Percentiles rank a stretch among this genome's conserved stretches.
phyloP scores from a whole-genome alignment of 2,797 vertebrate species.

The Gobio occitaniae region DNA sequence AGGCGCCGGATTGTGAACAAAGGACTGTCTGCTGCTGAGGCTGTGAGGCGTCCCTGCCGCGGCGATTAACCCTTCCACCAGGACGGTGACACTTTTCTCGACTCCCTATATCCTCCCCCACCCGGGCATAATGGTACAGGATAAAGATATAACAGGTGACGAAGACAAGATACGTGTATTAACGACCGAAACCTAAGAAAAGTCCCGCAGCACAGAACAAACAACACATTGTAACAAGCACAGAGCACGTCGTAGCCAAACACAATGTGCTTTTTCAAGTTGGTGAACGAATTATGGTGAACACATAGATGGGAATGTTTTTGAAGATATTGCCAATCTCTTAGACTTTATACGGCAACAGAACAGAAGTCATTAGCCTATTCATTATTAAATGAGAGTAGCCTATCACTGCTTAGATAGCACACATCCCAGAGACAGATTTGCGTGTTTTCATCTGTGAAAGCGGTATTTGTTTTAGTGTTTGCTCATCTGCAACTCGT shows the following conservation, averaged over 20 bases:
- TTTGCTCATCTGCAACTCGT: no score
- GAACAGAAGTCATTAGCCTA: neutral
- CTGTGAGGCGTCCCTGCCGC: constrained; percentile 56
- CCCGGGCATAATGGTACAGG: neutral
- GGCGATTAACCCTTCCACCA: constrained; percentile 63
- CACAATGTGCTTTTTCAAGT: neutral
- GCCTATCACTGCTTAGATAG: neutral
- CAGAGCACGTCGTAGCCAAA: neutral
- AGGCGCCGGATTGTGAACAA: constrained; percentile 68
- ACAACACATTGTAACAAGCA: neutral
- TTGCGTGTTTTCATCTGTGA: no score
- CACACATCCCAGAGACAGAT: no score
- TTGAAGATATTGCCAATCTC: neutral
- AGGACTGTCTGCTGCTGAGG: constrained; percentile 64
- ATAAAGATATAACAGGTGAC: constrained; percentile 5
- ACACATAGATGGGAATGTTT: neutral
- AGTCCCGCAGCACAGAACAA: neutral
- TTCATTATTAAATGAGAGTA: neutral
- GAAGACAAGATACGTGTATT: neutral
- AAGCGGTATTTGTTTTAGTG: no score
- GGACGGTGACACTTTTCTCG: constrained; percentile 48
- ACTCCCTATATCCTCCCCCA: constrained; percentile 22
- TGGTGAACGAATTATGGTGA: neutral
- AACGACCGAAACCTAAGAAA: neutral
- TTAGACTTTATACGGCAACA: neutral